Conservation (phyloP, 2,113 vertebrate species). For the Ancistrus triradiatus region DNA sequence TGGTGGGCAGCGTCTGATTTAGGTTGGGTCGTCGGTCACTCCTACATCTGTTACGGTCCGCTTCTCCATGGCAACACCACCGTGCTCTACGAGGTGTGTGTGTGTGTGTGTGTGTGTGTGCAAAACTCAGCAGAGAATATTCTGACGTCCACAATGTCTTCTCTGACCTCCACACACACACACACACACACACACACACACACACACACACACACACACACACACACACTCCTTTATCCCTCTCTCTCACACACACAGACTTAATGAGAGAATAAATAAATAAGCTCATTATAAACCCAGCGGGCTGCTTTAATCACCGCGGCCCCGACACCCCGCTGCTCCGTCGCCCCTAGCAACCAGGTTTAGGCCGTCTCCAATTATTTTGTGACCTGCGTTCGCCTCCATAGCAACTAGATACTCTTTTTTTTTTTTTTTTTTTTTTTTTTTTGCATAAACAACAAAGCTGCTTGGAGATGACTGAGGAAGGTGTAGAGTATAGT, state of each 20-base stretch:
- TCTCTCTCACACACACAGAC: neutral
- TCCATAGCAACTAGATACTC: too few relatives aligned
- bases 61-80: constrained; percentile 91
- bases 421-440: too few relatives aligned
- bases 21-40: constrained; percentile 98
- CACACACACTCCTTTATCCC: too few relatives aligned
- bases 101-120: constrained; percentile 22
- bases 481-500: too few relatives aligned
- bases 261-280: neutral
- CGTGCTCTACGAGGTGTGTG: constrained; percentile 86
- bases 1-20: constrained; percentile 98
- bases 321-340: neutral
- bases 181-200: too few relatives aligned
- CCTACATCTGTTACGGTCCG: constrained; percentile 94
- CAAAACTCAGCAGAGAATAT: neutral
- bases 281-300: neutral
- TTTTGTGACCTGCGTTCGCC: neutral
- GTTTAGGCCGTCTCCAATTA: neutral
- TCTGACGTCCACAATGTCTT: neutral
- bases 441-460: too few relatives aligned
- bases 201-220: too few relatives aligned
- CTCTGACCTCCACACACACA: neutral
- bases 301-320: neutral
- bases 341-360: neutral
- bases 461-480: too few relatives aligned